phyloP scores from a whole-genome alignment of 2,888 invertebrate species.

The Drosophila monieri region DNA sequence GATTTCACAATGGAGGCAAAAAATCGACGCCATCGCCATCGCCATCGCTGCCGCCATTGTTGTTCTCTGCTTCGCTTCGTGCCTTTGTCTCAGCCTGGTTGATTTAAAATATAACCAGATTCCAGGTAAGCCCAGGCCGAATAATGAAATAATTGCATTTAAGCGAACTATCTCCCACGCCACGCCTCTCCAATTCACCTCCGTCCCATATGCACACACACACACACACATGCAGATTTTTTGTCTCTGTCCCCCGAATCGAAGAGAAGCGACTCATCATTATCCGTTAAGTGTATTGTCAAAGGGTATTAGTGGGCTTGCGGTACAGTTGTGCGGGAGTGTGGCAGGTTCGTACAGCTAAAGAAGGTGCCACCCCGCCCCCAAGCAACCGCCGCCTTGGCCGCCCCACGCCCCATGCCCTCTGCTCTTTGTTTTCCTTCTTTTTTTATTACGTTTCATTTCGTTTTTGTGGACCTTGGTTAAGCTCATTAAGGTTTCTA shows the following conservation, averaged over 20 bases:
- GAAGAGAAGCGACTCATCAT: background rate
- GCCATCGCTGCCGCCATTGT: background rate
- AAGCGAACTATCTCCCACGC: background rate
- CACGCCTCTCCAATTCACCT: background rate
- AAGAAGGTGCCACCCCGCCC: background rate
- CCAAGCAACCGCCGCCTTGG: background rate
- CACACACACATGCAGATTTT: background rate
- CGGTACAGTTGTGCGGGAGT: background rate
- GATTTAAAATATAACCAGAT: background rate
- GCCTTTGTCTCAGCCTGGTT: background rate
- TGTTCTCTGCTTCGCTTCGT: background rate
- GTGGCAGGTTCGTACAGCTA: background rate
- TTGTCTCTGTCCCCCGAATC: background rate
- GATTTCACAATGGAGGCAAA: background rate
- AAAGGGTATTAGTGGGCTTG: background rate
- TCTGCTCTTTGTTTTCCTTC: background rate
- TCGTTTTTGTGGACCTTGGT: conserved; percentile 2
- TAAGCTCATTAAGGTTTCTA: conserved; percentile 22
- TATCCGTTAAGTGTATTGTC: conserved; percentile 1
- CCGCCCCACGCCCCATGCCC: background rate
- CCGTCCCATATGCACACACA: background rate
- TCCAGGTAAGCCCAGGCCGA: background rate
- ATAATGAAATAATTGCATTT: conserved; percentile 1
- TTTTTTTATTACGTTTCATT: conserved; percentile 1
- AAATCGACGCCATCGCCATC: background rate